These are phyloP conservation scores for Tragelaphus strepsiceros DNA, from an alignment of 2,113 vertebrate genomes.

Conservation along the genomic window DNA sequence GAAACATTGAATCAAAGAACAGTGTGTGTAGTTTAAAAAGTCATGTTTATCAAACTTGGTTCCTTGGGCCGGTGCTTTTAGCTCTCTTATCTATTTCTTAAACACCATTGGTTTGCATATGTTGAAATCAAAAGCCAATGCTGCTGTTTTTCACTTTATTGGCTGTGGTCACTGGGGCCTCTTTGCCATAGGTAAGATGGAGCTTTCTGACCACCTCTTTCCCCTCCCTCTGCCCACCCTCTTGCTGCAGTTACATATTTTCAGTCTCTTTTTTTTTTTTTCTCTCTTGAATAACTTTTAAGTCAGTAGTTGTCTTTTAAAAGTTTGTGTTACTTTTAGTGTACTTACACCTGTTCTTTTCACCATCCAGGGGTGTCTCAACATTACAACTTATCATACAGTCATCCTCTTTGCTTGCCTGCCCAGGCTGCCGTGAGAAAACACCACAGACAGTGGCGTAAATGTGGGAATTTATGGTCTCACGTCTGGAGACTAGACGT, in stretches of 20 bases:
- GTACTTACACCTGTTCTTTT: not conserved
- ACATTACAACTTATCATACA: not conserved
- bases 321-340: not conserved
- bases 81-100: not conserved
- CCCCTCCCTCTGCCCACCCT: not conserved
- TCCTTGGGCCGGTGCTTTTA: not conserved
- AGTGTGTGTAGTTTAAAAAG: not conserved
- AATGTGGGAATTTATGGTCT: not conserved
- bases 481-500: not conserved
- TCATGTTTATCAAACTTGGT: not conserved
- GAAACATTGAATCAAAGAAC: not conserved
- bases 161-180: not conserved
- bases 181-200: not conserved
- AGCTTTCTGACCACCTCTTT: not conserved
- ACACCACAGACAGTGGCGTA: not conserved
- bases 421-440: not conserved
- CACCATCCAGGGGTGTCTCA: not conserved
- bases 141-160: not conserved
- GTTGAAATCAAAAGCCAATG: not conserved
- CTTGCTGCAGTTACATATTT: not conserved
- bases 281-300: not conserved
- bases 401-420: not conserved
- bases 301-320: not conserved
- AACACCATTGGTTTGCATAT: not conserved
- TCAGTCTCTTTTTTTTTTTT: not conserved